phyloP scores from a whole-genome alignment of 2,113 vertebrate genomes.

The Toxostoma redivivum region DNA sequence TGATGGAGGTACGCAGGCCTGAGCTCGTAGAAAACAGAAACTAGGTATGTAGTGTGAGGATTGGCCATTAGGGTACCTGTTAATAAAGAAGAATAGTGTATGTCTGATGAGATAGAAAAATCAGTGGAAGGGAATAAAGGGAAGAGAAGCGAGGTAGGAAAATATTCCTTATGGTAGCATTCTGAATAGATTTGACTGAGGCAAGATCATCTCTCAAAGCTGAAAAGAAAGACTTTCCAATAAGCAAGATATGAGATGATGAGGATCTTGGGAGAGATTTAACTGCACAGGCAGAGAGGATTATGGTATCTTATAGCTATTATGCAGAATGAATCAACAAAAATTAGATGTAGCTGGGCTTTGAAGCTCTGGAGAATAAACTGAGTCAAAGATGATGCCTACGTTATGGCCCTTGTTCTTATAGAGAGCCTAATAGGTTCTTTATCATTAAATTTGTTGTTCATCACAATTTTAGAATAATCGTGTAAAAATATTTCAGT shows the following conservation, averaged over 20 bases:
- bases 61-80: background rate
- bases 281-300: background rate
- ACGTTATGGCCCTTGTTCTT: background rate
- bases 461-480: background rate
- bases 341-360: background rate
- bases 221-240: constrained; percentile 18
- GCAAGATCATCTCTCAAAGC: background rate
- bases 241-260: constrained; percentile 17
- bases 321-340: constrained; percentile 37
- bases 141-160: background rate
- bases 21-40: background rate
- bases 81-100: constrained; percentile 26
- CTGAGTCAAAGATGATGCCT: background rate
- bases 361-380: background rate
- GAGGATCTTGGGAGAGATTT: constrained; percentile 35
- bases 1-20: background rate
- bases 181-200: background rate
- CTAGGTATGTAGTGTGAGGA: background rate
- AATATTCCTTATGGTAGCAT: background rate
- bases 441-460: background rate
- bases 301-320: constrained; percentile 4
- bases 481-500: background rate
- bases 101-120: background rate
- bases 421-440: background rate
- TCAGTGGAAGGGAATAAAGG: background rate